Conservation (phyloP, 2,113 vertebrate species). For the Colinus virginianus region DNA sequence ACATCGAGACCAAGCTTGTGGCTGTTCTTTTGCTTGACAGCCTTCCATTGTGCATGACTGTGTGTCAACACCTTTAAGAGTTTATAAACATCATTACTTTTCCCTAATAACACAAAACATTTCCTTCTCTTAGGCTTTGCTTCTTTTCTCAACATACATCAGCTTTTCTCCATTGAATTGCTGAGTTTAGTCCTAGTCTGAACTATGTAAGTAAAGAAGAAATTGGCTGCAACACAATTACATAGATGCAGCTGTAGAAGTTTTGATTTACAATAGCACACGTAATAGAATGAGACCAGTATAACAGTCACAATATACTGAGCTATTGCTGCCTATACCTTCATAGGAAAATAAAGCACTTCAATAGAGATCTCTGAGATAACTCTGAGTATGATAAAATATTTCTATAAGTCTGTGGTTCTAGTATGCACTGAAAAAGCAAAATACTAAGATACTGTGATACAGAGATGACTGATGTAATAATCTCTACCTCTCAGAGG, state of each 20-base stretch:
- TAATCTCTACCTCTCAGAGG: not conserved
- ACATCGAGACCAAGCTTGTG: not conserved
- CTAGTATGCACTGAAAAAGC: fast-evolving
- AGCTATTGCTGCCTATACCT: not conserved
- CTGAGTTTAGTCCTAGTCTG: not conserved
- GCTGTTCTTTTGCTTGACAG: conserved; percentile 7
- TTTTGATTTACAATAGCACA: not conserved
- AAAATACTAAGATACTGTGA: not conserved
- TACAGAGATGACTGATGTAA: not conserved
- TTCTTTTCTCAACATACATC: not conserved
- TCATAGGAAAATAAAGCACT: not conserved
- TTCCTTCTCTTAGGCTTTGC: not conserved
- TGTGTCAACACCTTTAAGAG: not conserved
- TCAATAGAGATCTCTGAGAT: not conserved
- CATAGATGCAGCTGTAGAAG: not conserved
- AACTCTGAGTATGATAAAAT: not conserved
- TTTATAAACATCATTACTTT: conserved; percentile 33
- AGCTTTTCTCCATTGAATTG: not conserved
- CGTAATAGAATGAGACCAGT: not conserved
- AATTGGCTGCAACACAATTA: not conserved
- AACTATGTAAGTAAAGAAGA: not conserved
- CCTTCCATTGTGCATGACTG: not conserved
- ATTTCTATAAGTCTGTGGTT: not conserved
- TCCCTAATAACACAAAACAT: not conserved
- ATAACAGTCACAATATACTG: not conserved